These are phyloP conservation scores for Melanotaenia parkinsoni DNA, from an alignment of 2,797 vertebrate species.

Conservation along the genomic window DNA sequence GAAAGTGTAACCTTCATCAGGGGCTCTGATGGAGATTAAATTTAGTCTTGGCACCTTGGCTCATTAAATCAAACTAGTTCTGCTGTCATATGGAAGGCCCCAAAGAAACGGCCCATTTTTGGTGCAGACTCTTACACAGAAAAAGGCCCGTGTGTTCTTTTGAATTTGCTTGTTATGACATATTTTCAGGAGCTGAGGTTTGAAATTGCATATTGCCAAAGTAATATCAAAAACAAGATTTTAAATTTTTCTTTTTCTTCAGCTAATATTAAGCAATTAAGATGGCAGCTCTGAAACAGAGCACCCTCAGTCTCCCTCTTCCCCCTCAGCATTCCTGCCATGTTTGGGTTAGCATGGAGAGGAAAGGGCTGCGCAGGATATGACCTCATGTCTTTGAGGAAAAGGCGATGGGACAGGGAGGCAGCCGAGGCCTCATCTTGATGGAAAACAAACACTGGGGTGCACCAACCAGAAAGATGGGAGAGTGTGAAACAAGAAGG, in stretches of 20 bases:
- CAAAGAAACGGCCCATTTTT: constrained; percentile 51
- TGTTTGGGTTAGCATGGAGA: constrained; percentile 84
- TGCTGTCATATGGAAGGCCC: constrained; percentile 51
- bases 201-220: not conserved
- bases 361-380: constrained; percentile 86
- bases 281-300: constrained; percentile 51
- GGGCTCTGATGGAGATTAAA: constrained; percentile 69
- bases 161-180: constrained; percentile 8
- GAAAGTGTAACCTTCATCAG: constrained; percentile 72
- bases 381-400: constrained; percentile 86
- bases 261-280: constrained; percentile 28
- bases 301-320: constrained; percentile 57
- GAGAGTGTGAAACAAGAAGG: constrained; percentile 21
- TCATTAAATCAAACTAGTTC: constrained; percentile 72
- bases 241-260: not conserved
- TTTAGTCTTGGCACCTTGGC: constrained; percentile 69
- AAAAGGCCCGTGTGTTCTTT: constrained; percentile 22
- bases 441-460: constrained; percentile 75
- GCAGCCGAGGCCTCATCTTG: constrained; percentile 74
- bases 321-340: constrained; percentile 72
- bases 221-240: constrained; percentile 12
- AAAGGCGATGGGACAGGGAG: constrained; percentile 75
- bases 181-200: constrained; percentile 33
- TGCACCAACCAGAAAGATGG: constrained; percentile 34
- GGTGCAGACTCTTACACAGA: constrained; percentile 14